phyloP scores from a whole-genome alignment of 2,113 vertebrate genomes.

The Dromas ardeola region DNA sequence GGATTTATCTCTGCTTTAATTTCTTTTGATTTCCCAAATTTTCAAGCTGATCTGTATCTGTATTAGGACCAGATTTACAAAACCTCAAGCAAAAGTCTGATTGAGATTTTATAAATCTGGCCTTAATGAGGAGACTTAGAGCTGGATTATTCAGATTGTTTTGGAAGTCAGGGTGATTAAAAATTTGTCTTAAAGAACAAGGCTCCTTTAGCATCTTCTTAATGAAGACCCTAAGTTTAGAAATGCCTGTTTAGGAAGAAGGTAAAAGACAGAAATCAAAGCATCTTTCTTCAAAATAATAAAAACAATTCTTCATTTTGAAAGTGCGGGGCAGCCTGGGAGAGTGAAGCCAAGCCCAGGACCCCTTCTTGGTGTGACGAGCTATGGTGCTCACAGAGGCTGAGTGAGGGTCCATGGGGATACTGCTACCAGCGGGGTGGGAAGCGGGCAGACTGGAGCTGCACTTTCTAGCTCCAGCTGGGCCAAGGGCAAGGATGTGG shows the following conservation, averaged over 20 bases:
- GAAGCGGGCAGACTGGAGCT: neutral
- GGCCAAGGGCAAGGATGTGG: neutral
- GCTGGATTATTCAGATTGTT: constrained; percentile 11
- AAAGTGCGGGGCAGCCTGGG: neutral
- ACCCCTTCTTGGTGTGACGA: neutral
- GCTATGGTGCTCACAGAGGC: neutral
- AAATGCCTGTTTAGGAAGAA: neutral
- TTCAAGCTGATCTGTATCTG: neutral
- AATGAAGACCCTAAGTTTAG: neutral
- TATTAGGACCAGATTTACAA: constrained; percentile 17
- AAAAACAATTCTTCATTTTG: neutral
- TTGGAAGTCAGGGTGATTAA: neutral
- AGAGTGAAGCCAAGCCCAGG: neutral
- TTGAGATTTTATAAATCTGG: constrained; percentile 7
- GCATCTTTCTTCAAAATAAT: neutral
- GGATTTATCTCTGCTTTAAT: neutral
- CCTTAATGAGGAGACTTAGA: neutral
- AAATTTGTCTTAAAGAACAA: neutral
- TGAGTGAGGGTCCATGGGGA: neutral
- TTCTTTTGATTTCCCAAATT: neutral
- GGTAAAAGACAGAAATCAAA: neutral
- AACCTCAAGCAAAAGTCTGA: neutral
- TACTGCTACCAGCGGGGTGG: neutral
- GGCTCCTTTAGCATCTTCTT: neutral
- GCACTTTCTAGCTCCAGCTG: neutral